phyloP scores from a whole-genome alignment of 2,113 vertebrate genomes.

The Epinephelus cyanopodus region DNA sequence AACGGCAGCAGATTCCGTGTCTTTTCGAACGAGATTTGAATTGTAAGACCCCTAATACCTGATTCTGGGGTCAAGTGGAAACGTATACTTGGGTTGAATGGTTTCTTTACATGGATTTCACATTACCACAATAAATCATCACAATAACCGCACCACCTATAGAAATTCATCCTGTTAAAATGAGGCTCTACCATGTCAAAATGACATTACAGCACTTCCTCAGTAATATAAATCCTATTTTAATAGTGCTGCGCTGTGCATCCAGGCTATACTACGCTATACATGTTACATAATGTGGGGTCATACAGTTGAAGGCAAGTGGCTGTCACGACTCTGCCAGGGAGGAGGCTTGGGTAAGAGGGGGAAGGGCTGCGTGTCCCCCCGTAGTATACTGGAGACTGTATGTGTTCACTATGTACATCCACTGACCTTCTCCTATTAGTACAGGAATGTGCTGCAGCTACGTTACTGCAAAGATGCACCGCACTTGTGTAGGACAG shows the following conservation, averaged over 20 bases:
- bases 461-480: neutral
- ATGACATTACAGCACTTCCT: neutral
- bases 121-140: neutral
- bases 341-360: constrained; percentile 28
- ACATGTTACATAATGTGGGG: constrained; percentile 64
- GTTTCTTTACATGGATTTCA: neutral
- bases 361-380: neutral
- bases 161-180: constrained; percentile 6
- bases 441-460: neutral
- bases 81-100: neutral
- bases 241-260: constrained; percentile 10
- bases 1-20: neutral
- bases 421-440: constrained; percentile 29
- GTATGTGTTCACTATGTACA: neutral
- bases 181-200: neutral
- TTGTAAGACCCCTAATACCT: neutral
- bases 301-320: constrained; percentile 65
- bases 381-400: neutral
- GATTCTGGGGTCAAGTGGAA: neutral
- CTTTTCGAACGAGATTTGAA: neutral
- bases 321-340: constrained; percentile 69
- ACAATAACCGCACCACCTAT: no score
- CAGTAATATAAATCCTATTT: constrained; percentile 31
- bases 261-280: constrained; percentile 28
- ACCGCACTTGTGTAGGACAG: constrained; percentile 7